Base-by-base conservation (phyloP, 2,113 vertebrate species). In the Sebastes fasciatus region DNA sequence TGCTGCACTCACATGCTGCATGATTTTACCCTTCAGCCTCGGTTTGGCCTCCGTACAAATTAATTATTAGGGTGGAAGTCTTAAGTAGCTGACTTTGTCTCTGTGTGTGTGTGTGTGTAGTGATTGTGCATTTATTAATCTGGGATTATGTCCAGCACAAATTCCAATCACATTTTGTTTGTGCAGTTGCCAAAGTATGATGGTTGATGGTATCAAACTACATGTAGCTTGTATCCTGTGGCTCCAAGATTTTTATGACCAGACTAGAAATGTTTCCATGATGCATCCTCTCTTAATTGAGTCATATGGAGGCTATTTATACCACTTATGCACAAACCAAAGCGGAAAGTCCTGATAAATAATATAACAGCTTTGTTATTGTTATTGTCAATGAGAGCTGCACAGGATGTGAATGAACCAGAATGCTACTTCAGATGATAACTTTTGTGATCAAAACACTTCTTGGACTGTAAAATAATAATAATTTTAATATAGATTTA, bases 11-110 rank as follows among this genome's bases (percentile, higher is more conserved):
- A 51, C 57, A 34, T 71, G 54, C 72, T 77, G 80, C 74, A 80
- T 42, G 34, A 42, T 74, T 67, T 55, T 1, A n/a, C 74, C 45
- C 19, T 73, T 72, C 77, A 69, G 77, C 70, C 67, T 69, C 16
- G 2, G 48, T 58, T 76, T 81, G 79, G 80, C 52, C 79, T 73
- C 34, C 34, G 49, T 52, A 61, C 58, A 83, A 69, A 79, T 83
- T n/a, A 45, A 83, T 75, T 69, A 61, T 74, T 68, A 9, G 67
- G 64, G 60, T 79, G 69, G 13, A 78, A 65, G 45, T 67, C 61
- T 76, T 62, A 83, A 79, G 67, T 42, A 77, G 62, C 67, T 73
- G 65, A 34, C 52, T 60, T 40, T 77, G 42, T 54, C 0, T 62
- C 0, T 62, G 6, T 17, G 0, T 17, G 1, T 66, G 49, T 83